Base-by-base conservation (phyloP, 2,113 vertebrate species). In the Nansenia antarctica region DNA sequence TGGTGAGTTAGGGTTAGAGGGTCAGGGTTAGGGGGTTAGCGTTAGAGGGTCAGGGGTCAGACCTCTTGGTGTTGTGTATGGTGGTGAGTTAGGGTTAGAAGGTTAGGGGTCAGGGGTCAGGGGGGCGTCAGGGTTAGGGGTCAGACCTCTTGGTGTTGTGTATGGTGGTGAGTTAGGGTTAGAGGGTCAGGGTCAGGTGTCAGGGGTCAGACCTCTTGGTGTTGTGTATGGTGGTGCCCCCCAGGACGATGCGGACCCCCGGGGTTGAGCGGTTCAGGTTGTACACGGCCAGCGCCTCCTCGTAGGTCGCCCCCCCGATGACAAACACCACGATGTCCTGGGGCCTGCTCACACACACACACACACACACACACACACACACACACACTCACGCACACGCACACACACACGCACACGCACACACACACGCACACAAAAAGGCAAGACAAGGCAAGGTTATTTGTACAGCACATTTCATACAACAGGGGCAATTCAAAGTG, bases 291-390 rank as follows among this genome's bases (percentile, higher is more conserved):
- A 95, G 90, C 0, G 96, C 95, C 84, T 99, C 97, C 74, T 98
- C 96, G 0, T 98, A 98, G 0, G 94, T 99, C 8, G 95, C 93
- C 7, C 97, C 97, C n/a, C 97, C 97, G 0, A 99, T 96, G 15
- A 98, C 20, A 65, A 98, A 99, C 26, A 97, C 94, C 0, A 98
- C 84, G 18, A 98, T 95, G 55, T 98, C 97, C 72, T 98, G 97
- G 62, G 96, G 96, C 81, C 96, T 98, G 85, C 29, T n/a, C n/a
- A n/a, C n/a, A n/a, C n/a, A 12, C 1, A 35, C 14, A 76, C 1
- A 62, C 20, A 24, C 20, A n/a, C n/a, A n/a, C n/a, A n/a, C n/a
- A n/a, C n/a, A n/a, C n/a, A n/a, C n/a, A n/a, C n/a, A n/a, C n/a
- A n/a, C n/a, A n/a, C n/a, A n/a, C n/a, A n/a, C n/a, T n/a, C n/a